Percentiles rank a stretch among this genome's conserved stretches.
Conservation (phyloP, 2,797 vertebrate genomes). For the Neosalanx taihuensis region DNA sequence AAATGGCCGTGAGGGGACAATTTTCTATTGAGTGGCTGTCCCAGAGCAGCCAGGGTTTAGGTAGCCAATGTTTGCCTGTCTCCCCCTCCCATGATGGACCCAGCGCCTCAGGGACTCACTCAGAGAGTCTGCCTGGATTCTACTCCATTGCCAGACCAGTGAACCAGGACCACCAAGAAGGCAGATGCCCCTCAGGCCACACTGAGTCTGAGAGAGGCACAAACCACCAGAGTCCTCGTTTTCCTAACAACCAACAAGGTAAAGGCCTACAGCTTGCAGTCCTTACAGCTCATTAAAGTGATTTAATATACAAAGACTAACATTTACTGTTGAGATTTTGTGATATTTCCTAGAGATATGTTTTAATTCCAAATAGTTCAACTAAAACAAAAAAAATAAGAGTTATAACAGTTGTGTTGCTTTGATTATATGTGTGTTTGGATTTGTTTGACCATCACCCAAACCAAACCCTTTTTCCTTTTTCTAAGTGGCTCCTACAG, state of each 20-base stretch:
- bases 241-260: conserved; percentile 34
- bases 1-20: conserved; percentile 63
- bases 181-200: conserved; percentile 9
- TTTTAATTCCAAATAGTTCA: not conserved
- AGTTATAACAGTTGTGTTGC: no score
- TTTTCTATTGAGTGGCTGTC: conserved; percentile 81
- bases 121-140: conserved; percentile 76
- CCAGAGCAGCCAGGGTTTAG: conserved; percentile 69
- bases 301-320: no score
- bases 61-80: not conserved
- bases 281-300: not conserved
- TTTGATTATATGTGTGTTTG: not conserved
- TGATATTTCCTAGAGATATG: not conserved
- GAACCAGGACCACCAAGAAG: conserved; percentile 19
- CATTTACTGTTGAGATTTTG: not conserved
- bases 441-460: not conserved
- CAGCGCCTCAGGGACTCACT: conserved; percentile 61
- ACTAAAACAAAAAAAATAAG: no score
- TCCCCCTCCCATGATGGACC: conserved; percentile 18
- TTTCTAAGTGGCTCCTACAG: conserved; percentile 44
- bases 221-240: conserved; percentile 19
- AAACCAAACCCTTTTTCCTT: conserved; percentile 17
- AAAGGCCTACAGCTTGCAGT: not conserved
- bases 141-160: conserved; percentile 57
- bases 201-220: not conserved